Evolutionary conservation across 2,113 vertebrate species (phyloP).

Genomic region (Calyptomena viridis): DNA sequence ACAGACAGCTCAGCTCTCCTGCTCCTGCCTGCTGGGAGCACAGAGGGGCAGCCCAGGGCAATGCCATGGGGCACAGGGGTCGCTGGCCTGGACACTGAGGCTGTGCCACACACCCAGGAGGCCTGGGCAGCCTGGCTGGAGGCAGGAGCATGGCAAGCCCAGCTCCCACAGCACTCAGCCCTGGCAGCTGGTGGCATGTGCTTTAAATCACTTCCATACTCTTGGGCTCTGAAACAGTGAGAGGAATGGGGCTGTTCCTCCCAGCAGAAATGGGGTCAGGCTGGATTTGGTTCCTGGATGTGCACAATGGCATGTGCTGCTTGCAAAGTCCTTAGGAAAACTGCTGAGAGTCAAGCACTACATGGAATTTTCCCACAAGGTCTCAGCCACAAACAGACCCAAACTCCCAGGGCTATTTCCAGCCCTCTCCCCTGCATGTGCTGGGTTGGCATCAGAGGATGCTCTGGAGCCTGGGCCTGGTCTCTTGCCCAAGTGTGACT

Average conservation of each 20-base stretch:
- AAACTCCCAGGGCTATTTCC: not conserved
- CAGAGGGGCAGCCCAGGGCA: not conserved
- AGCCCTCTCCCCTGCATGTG: not conserved
- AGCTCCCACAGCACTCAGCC: not conserved
- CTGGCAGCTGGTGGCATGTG: not conserved
- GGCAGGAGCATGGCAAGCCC: not conserved
- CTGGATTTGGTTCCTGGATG: not conserved
- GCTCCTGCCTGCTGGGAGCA: not conserved
- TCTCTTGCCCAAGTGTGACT: not conserved
- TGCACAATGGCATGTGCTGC: not conserved
- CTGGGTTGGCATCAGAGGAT: not conserved
- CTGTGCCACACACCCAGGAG: accelerated
- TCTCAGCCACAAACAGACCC: not conserved
- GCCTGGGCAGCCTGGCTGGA: not conserved
- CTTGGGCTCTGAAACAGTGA: not conserved
- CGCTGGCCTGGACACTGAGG: not conserved
- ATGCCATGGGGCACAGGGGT: not conserved
- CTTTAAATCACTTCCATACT: not conserved
- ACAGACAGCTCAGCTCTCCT: not conserved
- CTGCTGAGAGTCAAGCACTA: not conserved
- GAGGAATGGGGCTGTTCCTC: not conserved
- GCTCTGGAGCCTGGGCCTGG: not conserved
- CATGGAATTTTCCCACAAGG: not conserved
- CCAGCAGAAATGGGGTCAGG: not conserved
- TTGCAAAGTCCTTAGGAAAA: not conserved